Evolutionary conservation across 2,113 vertebrate species (phyloP).

Genomic region (Gavia stellata): DNA sequence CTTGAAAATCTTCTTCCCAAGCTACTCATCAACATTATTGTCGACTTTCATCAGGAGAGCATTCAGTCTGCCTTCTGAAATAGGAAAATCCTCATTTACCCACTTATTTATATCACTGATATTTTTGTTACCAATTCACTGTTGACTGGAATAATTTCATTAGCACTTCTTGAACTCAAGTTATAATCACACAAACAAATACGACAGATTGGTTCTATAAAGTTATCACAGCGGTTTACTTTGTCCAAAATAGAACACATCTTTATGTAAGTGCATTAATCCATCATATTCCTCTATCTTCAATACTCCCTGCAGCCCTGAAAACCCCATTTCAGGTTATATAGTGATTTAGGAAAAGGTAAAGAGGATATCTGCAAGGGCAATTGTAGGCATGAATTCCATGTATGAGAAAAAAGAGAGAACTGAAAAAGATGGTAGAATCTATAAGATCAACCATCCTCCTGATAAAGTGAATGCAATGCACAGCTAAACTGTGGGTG

Average conservation of each 20-base stretch:
- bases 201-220: background rate
- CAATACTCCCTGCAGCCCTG: background rate
- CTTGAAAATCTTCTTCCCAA: background rate
- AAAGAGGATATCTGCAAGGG: background rate
- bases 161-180: background rate
- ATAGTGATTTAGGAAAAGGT: background rate
- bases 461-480: background rate
- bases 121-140: conserved; percentile 8
- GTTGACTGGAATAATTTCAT: conserved; percentile 1
- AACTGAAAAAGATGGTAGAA: background rate
- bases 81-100: background rate
- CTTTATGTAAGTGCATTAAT: background rate
- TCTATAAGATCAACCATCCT: background rate
- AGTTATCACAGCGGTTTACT: background rate
- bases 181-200: background rate
- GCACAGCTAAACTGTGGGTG: background rate
- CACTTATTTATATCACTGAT: background rate
- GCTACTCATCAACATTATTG: background rate
- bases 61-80: background rate
- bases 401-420: background rate
- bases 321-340: background rate
- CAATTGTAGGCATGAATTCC: background rate
- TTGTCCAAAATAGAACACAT: background rate
- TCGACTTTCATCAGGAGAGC: background rate
- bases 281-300: background rate